A percentile compares a stretch with the other conserved stretches of the same genome.
These are phyloP conservation scores for Bos javanicus DNA, from an alignment of 2,113 vertebrate species.

Conservation along the genomic window DNA sequence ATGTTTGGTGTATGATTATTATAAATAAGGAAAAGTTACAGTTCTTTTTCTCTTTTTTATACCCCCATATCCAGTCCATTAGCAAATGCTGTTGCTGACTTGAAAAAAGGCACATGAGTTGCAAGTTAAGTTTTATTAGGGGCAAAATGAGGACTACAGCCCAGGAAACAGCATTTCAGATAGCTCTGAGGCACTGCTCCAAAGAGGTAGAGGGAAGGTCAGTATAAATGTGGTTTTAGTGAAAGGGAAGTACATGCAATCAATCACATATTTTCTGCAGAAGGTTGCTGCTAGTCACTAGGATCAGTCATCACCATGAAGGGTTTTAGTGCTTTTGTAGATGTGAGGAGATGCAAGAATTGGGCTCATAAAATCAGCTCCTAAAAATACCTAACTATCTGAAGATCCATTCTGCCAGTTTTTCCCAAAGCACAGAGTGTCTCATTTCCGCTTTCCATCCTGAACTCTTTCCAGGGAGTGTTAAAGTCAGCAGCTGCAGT, in stretches of 20 bases:
- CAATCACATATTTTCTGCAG: neutral
- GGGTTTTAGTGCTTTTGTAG: neutral
- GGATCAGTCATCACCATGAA: neutral
- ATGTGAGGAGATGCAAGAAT: neutral
- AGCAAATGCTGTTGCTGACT: neutral
- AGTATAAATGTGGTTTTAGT: neutral
- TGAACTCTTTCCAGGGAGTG: neutral
- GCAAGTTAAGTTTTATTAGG: neutral
- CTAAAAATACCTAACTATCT: neutral
- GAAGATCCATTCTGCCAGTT: neutral
- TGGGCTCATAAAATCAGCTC: neutral
- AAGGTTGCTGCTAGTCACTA: neutral
- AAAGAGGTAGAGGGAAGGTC: neutral
- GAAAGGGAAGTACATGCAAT: neutral
- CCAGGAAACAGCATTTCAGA: neutral
- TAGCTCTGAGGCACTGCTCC: neutral
- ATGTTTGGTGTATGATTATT: neutral
- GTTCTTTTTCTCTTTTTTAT: neutral
- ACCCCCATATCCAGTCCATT: neutral
- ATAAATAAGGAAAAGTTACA: conserved; percentile 16
- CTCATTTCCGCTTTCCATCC: neutral
- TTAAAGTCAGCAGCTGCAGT: neutral
- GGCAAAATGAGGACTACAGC: neutral
- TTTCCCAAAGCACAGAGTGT: neutral
- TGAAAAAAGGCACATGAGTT: neutral